Conservation (phyloP, 2,113 vertebrate genomes). For the Apeltes quadracus region DNA sequence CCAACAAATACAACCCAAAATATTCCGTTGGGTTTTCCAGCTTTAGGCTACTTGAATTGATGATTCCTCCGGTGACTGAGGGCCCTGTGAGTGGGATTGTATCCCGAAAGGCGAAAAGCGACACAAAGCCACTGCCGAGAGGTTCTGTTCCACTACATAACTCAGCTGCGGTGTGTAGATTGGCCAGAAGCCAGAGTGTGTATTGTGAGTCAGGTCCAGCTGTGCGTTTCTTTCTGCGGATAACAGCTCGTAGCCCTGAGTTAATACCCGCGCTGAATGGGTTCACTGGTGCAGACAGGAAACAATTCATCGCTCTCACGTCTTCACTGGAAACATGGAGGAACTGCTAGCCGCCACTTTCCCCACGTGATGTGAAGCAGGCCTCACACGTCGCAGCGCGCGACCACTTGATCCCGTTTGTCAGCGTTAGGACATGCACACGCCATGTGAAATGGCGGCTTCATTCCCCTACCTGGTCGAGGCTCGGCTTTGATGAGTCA, state of each 20-base stretch:
- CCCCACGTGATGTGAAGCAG: slow-evolving; percentile 63
- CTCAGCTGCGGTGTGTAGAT: slow-evolving; percentile 39
- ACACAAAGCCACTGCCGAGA: slow-evolving; percentile 58
- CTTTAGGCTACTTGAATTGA: slow-evolving; percentile 8
- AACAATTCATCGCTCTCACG: slow-evolving; percentile 68
- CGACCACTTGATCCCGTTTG: slow-evolving; percentile 37
- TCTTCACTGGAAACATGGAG: slow-evolving; percentile 52
- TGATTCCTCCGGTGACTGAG: slow-evolving; percentile 19
- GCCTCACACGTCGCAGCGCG: slow-evolving; percentile 49
- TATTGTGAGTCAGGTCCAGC: slow-evolving; percentile 66
- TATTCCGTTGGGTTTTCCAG: slow-evolving; percentile 35
- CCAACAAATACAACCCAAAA: slow-evolving; percentile 26
- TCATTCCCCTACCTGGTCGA: slow-evolving; percentile 33
- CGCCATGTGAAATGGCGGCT: slow-evolving; percentile 18
- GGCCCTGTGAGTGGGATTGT: slow-evolving; percentile 29
- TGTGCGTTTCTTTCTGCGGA: slow-evolving; percentile 65
- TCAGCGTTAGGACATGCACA: slow-evolving; percentile 27
- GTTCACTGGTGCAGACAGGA: slow-evolving; percentile 68
- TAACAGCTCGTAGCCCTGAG: slow-evolving; percentile 46
- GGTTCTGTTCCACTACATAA: slow-evolving; percentile 73
- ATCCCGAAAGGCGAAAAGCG: slow-evolving; percentile 16
- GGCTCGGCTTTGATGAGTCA: slow-evolving; percentile 24
- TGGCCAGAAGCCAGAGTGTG: slow-evolving; percentile 62
- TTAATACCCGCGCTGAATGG: slow-evolving; percentile 50
- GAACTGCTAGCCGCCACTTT: slow-evolving; percentile 54